Conservation (phyloP, 2,113 vertebrate genomes). For the Mobula birostris region DNA sequence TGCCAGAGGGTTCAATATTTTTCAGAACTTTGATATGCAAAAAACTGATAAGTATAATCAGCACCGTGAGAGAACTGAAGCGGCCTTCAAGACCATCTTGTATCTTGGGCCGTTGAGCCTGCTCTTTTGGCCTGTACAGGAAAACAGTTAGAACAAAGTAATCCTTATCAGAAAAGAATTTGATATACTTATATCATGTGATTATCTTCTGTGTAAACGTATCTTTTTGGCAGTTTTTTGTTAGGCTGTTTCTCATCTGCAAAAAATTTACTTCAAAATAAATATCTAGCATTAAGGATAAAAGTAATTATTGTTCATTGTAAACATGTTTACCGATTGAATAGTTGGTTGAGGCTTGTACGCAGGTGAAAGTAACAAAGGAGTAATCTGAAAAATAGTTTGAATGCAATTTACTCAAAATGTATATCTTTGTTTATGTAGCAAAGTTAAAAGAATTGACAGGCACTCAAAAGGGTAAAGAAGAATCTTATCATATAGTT, state of each 20-base stretch:
- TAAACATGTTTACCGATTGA: neutral
- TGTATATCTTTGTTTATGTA: neutral
- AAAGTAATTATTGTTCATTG: neutral
- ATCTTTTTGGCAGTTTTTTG: neutral
- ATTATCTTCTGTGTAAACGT: slow-evolving; percentile 32
- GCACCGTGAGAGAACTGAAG: slow-evolving; percentile 43
- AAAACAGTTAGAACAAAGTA: slow-evolving; percentile 30
- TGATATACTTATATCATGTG: slow-evolving; percentile 33
- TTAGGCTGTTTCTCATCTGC: neutral
- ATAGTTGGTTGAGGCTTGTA: neutral
- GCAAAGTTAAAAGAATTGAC: neutral
- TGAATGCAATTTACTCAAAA: neutral
- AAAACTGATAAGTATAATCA: slow-evolving; percentile 63
- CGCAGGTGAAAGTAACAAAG: neutral
- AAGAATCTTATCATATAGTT: neutral
- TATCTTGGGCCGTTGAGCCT: slow-evolving; percentile 25
- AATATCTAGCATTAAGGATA: neutral
- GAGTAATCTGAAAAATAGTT: neutral
- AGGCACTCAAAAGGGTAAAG: neutral
- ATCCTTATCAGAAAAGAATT: slow-evolving; percentile 31
- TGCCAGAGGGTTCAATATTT: slow-evolving; percentile 65
- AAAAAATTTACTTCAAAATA: slow-evolving; percentile 5
- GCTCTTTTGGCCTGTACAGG: slow-evolving; percentile 26
- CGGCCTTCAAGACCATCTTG: slow-evolving; percentile 33
- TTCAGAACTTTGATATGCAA: slow-evolving; percentile 65